Evolutionary conservation across 2,113 vertebrate genomes (phyloP), one percentile per base, ranked within the genome.

Genomic region (Alces alces): DNA sequence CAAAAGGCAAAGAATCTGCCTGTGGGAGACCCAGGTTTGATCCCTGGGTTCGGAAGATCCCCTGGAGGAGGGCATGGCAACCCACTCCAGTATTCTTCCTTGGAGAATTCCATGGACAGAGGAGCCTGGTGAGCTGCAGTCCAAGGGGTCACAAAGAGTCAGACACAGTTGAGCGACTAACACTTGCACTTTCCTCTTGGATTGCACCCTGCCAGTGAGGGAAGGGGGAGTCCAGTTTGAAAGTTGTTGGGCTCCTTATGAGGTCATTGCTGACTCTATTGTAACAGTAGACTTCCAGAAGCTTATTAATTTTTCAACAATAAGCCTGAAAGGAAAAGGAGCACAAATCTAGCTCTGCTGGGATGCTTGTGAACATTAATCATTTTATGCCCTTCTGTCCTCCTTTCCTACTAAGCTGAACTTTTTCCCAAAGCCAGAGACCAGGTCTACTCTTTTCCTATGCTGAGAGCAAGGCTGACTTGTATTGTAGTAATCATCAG

Each of bases 321-420:
- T 82, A 88, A 94, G 55, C 43, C 86, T 95, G 15, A 25, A 86
- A 83, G 84, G 86, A 95, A 96, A 95, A 87, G 84, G 84, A 93
- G 52, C 39, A 47, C 80, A 80, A 36, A 66, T 91, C 58, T 55
- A 79, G 60, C 21, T 95, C 45, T 89, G 60, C 86, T 66, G 19
- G 61, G 93, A 86, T 89, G 89, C 89, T 78, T 89, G 19, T 95
- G 91, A 95, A 93, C 52, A 84, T 84, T 94, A 91, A 93, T 85
- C 96, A 96, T 66, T 91, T 70, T 50, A 93, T 96, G 79, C 11
- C 52, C 86, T 90, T 96, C 78, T 89, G 70, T 80, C 96, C 87
- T 92, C 92, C 73, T 95, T 94, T 84, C 47, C 92, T 70, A 89
- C 45, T 92, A 84, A 14, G 60, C 70, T 84, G 55, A 55, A 25